Base-by-base conservation (phyloP, 1,140 invertebrate species). In the Eriosoma lanigerum region DNA sequence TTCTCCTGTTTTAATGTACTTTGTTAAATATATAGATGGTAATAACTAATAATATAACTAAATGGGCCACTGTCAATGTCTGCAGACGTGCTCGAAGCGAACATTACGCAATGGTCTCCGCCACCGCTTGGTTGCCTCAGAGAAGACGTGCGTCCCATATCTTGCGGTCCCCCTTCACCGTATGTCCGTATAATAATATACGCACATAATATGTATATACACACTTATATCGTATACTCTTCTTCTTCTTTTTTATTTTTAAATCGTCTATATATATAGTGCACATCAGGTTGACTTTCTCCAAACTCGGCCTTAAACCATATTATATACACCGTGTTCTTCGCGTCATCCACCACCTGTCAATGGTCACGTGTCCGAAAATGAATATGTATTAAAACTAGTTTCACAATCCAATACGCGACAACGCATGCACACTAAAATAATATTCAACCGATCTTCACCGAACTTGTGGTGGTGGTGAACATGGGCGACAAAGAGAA, bases 11-110 rank as follows among this genome's bases (percentile, higher is more conserved):
- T 46, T 24, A 46, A 5, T 46, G 3, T 17, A 5, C 38, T 12
- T 46, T 12, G 21, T 6, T 44, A 38, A 38, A 68, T 12, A 24
- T 68, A 24, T n/a, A 19, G 46, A 70, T 19, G 24, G 15, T 48
- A 60, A 26, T 38, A 38, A 9, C 21, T 50, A 52, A 52, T 44
- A 72, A 52, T 19, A 29, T 8, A 48, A 19, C 8, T n/a, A 78
- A 78, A 78, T 78, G 24, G 75, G 75, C 75, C 75, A 78, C 75
- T 78, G 75, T 78, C 75, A 78, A 78, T 78, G 75, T 78, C 75
- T 78, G 75, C 21, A 62, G 56, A 78, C 73, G 29, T 76, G 75
- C 68, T 24, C 46, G 68, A 29, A 72, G 68, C 46, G 24, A 72
- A 29, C 46, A 24, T 72, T 72, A 29, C 46, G 68, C 68, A 72